Evolutionary conservation across 2,888 invertebrate genomes (phyloP).

Genomic region (Epirrita christyi): DNA sequence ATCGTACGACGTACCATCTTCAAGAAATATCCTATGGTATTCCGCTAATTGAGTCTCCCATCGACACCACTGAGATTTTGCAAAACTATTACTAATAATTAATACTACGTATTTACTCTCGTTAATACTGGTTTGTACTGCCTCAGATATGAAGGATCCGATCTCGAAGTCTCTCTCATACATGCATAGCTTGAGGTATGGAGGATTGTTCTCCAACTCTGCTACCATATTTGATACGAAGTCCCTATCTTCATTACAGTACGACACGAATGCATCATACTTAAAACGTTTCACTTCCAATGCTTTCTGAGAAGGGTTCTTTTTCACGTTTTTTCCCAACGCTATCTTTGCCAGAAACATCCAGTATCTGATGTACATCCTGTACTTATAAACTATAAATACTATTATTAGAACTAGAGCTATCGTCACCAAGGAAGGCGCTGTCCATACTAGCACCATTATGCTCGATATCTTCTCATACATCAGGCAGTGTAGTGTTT

Average conservation of each 20-base stretch:
- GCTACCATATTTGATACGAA: conserved; percentile 86
- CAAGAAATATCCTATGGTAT: conserved; percentile 85
- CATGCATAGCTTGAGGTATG: conserved; percentile 86
- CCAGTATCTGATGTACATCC: conserved; percentile 83
- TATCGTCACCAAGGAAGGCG: conserved; percentile 66
- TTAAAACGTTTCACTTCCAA: conserved; percentile 61
- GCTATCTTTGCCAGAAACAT: conserved; percentile 82
- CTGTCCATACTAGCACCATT: conserved; percentile 72
- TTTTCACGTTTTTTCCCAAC: conserved; percentile 69
- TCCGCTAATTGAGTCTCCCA: conserved; percentile 89
- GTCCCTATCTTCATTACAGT: conserved; percentile 85
- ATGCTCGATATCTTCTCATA: conserved; percentile 68
- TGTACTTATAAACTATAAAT: conserved; percentile 65
- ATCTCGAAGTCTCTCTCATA: conserved; percentile 89
- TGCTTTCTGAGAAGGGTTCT: conserved; percentile 44
- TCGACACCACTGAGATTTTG: conserved; percentile 89
- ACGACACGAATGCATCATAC: conserved; percentile 86
- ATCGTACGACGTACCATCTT: conserved; percentile 83
- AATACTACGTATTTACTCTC: conserved; percentile 87
- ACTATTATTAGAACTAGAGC: conserved; percentile 57
- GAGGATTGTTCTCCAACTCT: conserved; percentile 85
- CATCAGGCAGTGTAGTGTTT: conserved; percentile 66
- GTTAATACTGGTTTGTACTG: conserved; percentile 86
- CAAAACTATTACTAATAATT: conserved; percentile 87
- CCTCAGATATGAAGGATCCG: conserved; percentile 87